Conservation (phyloP, 1,140 invertebrate genomes). For the Euwallacea similis region DNA sequence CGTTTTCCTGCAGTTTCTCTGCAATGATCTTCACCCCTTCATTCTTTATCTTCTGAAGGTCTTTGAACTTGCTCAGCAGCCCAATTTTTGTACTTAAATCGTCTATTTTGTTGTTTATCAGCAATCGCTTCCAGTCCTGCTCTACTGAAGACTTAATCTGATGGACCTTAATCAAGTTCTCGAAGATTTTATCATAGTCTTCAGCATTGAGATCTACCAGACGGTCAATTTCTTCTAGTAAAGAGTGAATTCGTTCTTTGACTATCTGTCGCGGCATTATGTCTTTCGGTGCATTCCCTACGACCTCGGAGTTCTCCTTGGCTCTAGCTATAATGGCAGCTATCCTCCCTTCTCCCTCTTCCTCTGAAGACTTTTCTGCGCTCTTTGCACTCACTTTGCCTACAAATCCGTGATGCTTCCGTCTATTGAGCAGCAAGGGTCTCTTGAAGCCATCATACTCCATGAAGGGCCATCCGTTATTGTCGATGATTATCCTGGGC, state of each 20-base stretch:
- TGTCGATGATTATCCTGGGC: conserved; percentile 46
- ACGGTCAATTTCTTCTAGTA: conserved; percentile 42
- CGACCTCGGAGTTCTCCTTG: conserved; percentile 26
- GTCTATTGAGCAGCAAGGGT: conserved; percentile 34
- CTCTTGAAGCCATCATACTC: conserved; percentile 45
- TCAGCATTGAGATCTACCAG: conserved; percentile 42
- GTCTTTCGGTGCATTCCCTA: conserved; percentile 21
- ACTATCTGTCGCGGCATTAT: conserved; percentile 40
- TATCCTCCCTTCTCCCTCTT: conserved; percentile 39
- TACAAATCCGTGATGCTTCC: not conserved
- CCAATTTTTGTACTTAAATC: conserved; percentile 41
- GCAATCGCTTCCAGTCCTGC: conserved; percentile 43
- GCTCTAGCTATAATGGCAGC: conserved; percentile 23
- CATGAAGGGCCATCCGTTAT: conserved; percentile 46
- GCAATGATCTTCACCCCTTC: conserved; percentile 38
- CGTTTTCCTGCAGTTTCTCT: conserved; percentile 28
- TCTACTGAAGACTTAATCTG: conserved; percentile 38
- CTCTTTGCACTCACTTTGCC: not conserved
- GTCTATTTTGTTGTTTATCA: conserved; percentile 41
- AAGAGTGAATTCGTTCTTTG: conserved; percentile 42
- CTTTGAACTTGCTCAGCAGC: conserved; percentile 42
- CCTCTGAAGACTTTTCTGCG: conserved; percentile 10
- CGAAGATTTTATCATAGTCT: conserved; percentile 42
- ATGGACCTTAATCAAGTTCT: conserved; percentile 40
- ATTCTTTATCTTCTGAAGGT: conserved; percentile 43